These are phyloP conservation scores for Musca vetustissima DNA, from an alignment of 1,140 invertebrate species.

Conservation along the genomic window DNA sequence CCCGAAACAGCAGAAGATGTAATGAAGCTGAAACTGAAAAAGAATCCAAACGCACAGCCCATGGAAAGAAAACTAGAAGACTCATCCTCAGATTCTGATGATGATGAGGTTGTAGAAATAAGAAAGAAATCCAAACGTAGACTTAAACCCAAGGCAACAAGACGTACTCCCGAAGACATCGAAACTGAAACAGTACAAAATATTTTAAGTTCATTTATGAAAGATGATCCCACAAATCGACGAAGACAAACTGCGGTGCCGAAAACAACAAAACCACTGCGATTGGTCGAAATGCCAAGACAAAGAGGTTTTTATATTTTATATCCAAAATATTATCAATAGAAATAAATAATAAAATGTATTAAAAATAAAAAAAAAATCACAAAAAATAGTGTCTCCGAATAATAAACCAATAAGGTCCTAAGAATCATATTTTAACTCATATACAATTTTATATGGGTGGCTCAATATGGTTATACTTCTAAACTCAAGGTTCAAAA, in stretches of 20 bases:
- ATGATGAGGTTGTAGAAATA: background rate
- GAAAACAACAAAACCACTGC: conserved; percentile 9
- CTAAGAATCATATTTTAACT: no score
- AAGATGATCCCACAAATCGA: conserved; percentile 38
- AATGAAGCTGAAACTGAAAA: background rate
- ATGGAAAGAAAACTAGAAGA: background rate
- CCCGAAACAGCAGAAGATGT: background rate
- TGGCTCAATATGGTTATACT: no score
- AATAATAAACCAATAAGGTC: no score
- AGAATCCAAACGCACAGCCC: background rate
- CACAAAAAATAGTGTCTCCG: no score
- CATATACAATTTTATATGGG: no score
- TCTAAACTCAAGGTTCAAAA: no score
- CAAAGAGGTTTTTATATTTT: no score
- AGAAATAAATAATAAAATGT: no score
- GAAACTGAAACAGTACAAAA: conserved; percentile 41
- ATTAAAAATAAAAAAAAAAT: no score
- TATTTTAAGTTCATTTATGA: conserved; percentile 38
- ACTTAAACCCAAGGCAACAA: background rate
- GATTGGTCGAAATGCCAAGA: no score
- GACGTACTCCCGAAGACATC: background rate
- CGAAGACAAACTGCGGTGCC: conserved; percentile 36
- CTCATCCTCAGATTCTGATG: background rate
- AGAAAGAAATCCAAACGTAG: background rate
- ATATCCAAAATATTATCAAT: no score